Conservation (phyloP, 30 jellyfish, hydroid and myxozoan genomes). For the Aurelia aurita region DNA sequence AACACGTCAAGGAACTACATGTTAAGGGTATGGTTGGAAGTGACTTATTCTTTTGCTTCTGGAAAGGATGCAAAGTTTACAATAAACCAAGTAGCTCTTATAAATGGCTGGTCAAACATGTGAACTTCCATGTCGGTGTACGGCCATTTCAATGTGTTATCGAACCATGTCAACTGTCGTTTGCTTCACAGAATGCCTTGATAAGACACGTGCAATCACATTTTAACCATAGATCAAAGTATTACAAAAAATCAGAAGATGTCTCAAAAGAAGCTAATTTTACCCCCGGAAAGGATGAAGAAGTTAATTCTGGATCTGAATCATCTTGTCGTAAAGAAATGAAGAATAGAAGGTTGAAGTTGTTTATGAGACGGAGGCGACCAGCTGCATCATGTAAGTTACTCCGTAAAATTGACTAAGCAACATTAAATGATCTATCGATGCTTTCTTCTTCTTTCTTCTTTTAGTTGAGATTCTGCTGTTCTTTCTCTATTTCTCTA, state of each 20-base stretch:
- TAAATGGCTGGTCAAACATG: constrained; percentile 90
- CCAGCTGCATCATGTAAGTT: constrained; percentile 32
- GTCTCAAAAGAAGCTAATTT: constrained; percentile 1
- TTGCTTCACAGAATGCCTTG: constrained; percentile 89
- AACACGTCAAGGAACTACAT: constrained; percentile 80
- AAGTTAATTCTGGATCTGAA: constrained; percentile 36
- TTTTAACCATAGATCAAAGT: constrained; percentile 72
- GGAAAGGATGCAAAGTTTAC: constrained; percentile 88
- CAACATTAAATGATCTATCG: too few species aligned
- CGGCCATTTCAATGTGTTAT: constrained; percentile 92
- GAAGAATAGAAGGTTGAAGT: constrained; percentile 3
- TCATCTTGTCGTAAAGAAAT: constrained; percentile 28
- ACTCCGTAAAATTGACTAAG: neutral
- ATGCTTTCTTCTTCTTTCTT: too few species aligned
- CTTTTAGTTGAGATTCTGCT: too few species aligned
- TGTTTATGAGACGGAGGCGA: constrained; percentile 45
- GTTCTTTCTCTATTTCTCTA: too few species aligned
- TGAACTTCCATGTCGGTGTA: constrained; percentile 79
- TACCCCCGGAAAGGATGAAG: constrained; percentile 39
- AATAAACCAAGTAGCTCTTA: constrained; percentile 90
- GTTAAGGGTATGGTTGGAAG: constrained; percentile 72
- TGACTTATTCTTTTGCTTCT: constrained; percentile 81
- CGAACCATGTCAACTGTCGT: constrained; percentile 84
- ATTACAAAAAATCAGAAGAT: constrained; percentile 32
- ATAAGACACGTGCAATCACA: constrained; percentile 97